These are phyloP conservation scores for Lacanobia oleracea DNA, from an alignment of 2,888 invertebrate species.

Conservation along the genomic window DNA sequence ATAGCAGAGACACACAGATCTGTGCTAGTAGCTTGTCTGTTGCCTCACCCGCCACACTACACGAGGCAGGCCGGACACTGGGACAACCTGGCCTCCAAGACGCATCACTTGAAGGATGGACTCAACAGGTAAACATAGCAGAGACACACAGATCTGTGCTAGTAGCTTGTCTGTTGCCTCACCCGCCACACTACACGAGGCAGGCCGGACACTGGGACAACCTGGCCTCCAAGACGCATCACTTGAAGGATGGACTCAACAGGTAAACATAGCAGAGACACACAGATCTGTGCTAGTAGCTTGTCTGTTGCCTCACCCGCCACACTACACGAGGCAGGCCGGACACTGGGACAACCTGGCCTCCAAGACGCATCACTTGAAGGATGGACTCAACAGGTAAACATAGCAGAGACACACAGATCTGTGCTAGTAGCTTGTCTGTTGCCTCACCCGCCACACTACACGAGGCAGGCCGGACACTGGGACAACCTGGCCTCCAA, in stretches of 20 bases:
- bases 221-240: too few relatives aligned
- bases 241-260: too few relatives aligned
- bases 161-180: too few relatives aligned
- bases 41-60: slow-evolving; percentile 99
- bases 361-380: slow-evolving; percentile 96
- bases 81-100: slow-evolving; percentile 96
- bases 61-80: slow-evolving; percentile 97
- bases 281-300: slow-evolving; percentile 76
- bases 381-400: slow-evolving; percentile 96
- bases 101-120: slow-evolving; percentile 98
- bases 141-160: too few relatives aligned
- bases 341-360: slow-evolving; percentile 97
- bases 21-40: slow-evolving; percentile 88
- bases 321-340: slow-evolving; percentile 98
- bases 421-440: too few relatives aligned
- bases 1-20: slow-evolving; percentile 85
- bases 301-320: slow-evolving; percentile 98
- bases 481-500: too few relatives aligned
- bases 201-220: too few relatives aligned
- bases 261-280: too few relatives aligned
- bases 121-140: slow-evolving; percentile 92
- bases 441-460: too few relatives aligned
- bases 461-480: too few relatives aligned
- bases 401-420: slow-evolving; percentile 77
- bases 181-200: too few relatives aligned